Percentiles rank a stretch among this genome's conserved stretches.
Evolutionary conservation across 1,140 invertebrate genomes (phyloP).

Genomic region (Triops cancriformis): DNA sequence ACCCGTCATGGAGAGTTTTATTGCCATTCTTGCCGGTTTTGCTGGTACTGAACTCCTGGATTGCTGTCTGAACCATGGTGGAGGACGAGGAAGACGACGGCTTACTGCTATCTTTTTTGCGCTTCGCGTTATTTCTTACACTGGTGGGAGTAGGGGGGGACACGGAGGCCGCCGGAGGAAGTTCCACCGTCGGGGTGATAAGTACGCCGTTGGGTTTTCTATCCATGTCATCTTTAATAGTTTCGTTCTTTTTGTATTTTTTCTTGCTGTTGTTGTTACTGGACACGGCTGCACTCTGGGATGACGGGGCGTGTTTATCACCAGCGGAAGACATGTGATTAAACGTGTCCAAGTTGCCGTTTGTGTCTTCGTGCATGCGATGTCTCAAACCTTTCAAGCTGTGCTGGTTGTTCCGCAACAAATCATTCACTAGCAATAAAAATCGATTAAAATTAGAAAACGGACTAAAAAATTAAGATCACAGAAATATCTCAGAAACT

Average conservation of each 20-base stretch:
- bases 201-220: conserved; percentile 27
- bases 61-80: neutral
- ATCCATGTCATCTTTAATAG: conserved; percentile 24
- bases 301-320: neutral
- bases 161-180: neutral
- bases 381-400: neutral
- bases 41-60: neutral
- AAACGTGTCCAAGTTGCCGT: neutral
- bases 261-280: conserved; percentile 25
- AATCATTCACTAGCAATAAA: neutral
- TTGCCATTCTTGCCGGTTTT: conserved; percentile 24
- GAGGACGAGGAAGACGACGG: neutral
- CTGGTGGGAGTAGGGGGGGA: neutral
- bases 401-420: neutral
- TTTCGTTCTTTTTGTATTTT: conserved; percentile 32
- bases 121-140: neutral
- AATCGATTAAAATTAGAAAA: neutral
- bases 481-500: too few relatives aligned
- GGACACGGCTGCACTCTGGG: neutral
- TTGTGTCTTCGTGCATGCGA: conserved; percentile 15
- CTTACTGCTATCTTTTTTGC: neutral
- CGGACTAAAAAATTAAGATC: too few relatives aligned
- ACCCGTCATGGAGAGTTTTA: conserved; percentile 26
- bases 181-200: neutral
- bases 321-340: neutral